Evolutionary conservation across 2,113 vertebrate genomes (phyloP), one percentile per base, ranked within the genome.

Genomic region (Malurus elegans): DNA sequence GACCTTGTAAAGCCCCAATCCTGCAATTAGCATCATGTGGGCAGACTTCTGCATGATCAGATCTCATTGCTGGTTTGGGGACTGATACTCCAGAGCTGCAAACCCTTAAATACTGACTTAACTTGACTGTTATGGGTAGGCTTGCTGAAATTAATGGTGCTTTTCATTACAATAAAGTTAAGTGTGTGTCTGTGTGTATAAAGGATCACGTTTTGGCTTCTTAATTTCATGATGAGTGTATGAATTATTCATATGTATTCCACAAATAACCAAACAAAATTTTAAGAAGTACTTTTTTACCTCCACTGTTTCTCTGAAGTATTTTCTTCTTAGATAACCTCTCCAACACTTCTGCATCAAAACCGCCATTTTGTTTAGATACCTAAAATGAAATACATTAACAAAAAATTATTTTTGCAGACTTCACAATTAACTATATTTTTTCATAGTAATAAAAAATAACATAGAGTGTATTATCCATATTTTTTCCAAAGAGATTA

Each of bases 341-440:
- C 99, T 97, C 99, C 99, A 99, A 94, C 95, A 98, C 96, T 98
- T 99, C 97, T 99, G 99, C 95, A 99, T 98, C 94, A 96, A 54
- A 86, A 96, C 97, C 14, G 95, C 98, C 75, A 97, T 97, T 97
- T 96, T 98, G 95, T 97, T 97, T 95, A 99, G 97, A 96, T 98
- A 90, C 80, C 99, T 99, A 93, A 87, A 97, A 97, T 89, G 90
- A 96, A 97, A 97, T 85, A 97, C 29, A 47, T 95, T 34, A n/a
- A 86, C 10, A 78, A 93, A 90, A 25, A 81, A 85, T 51, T 1
- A 26, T 56, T 72, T 50, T 66, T 40, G 88, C 44, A 71, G 36
- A 74, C 17, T 53, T 76, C 42, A 71, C n/a, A 64, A 47, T 54
- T 10, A 75, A 75, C 7, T 69, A 64, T 13, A 47, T 32, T 76